Evolutionary conservation across 2,113 vertebrate genomes (phyloP), one percentile per base, ranked within the genome.

Genomic region (Seriola quinqueradiata): DNA sequence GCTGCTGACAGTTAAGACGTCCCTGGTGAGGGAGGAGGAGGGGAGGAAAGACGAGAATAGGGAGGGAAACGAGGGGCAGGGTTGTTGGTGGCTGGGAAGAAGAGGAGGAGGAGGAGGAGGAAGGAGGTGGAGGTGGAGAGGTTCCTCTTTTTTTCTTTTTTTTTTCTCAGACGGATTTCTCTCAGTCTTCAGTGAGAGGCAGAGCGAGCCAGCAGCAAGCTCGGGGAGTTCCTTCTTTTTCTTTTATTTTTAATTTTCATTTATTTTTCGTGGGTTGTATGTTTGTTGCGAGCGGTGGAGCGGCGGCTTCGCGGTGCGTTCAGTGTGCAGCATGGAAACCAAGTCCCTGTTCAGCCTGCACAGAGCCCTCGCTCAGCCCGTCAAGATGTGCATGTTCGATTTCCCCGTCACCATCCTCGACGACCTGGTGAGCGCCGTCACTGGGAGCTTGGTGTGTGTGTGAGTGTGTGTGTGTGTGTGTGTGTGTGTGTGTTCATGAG

Each of bases 311-410:
- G 28, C 8, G 44, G 25, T 55, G 77, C 46, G 13, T 73, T 65
- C 57, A 25, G 11, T 6, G 77, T 70, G 60, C 89, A 94, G 88
- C 92, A 97, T 97, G 96, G 96, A 97, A 90, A 81, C 93, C 70
- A 96, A 95, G 91, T 94, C 96, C 69, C 77, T 94, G 86, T 97
- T 97, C 95, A 97, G 92, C 69, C 93, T 97, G 79, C 96, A 97
- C 84, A 95, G 96, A 95, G 97, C 97, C 16, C 94, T 97, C 77
- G 96, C 95, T 71, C 96, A 96, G 92, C 97, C 97, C 0, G 95
- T 97, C 90, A 96, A 93, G 92, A 96, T 94, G 93, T 97, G 96
- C 93, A 96, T 97, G 96, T 82, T 97, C 82, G 96, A 97, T 81
- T 95, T 96, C 90, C 97, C 95, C 16, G 94, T 96, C 76, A 95